phyloP scores from a whole-genome alignment of 2,888 invertebrate genomes.

The Arctia plantaginis region DNA sequence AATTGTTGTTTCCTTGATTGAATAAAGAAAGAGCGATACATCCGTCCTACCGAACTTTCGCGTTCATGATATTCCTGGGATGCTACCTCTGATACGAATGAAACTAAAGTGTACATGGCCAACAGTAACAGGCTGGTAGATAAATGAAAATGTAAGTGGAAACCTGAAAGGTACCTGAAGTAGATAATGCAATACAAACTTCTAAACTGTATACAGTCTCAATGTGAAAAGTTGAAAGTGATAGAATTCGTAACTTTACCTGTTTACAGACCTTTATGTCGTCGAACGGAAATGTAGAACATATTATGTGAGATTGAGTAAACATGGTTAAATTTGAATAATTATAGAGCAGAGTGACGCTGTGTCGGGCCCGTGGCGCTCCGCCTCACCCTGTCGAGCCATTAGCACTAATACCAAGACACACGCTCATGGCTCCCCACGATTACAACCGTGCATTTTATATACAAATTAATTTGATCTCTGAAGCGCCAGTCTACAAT shows the following conservation, averaged over 20 bases:
- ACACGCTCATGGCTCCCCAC: neutral
- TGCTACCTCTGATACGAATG: neutral
- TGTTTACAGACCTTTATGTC: neutral
- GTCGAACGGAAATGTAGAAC: neutral
- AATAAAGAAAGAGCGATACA: too few relatives aligned
- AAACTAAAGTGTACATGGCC: neutral
- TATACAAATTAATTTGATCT: neutral
- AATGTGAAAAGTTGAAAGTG: neutral
- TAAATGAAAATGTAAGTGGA: neutral
- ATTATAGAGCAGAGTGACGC: constrained; percentile 5
- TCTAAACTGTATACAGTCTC: neutral
- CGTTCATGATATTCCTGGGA: too few relatives aligned
- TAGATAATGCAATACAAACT: neutral
- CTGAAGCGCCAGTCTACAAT: neutral
- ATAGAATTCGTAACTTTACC: neutral
- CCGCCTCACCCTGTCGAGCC: neutral
- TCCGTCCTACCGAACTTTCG: too few relatives aligned
- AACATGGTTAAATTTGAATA: constrained; percentile 6
- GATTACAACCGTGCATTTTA: neutral
- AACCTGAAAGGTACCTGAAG: neutral
- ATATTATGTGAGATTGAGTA: neutral
- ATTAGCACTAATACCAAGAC: neutral
- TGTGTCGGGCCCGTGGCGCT: neutral
- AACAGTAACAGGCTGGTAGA: neutral
- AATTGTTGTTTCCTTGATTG: too few relatives aligned